Base-by-base conservation (phyloP, 2,888 invertebrate species). In the Dorcus hopei region DNA sequence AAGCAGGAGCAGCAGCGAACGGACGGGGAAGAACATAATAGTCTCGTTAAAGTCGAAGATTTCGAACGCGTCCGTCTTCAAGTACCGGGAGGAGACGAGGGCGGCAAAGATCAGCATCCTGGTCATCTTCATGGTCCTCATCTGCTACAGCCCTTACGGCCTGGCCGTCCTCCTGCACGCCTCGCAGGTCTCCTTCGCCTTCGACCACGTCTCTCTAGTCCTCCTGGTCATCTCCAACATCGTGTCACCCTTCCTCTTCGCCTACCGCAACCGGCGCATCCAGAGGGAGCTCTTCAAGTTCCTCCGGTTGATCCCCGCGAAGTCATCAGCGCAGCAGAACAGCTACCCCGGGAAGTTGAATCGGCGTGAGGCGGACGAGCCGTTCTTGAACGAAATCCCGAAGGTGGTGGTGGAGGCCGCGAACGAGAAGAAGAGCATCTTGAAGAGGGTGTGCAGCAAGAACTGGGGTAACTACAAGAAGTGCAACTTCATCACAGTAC, bases 61-160 rank as follows among this genome's bases (percentile, higher is more conserved):
- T 63, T 91, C 93, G 62, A 92, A 93, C 74, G 91, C 91, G 38
- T 90, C 91, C 48, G 82, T 91, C 61, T 92, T 93, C 78, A 85
- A 89, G 71, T 92, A 93, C 74, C 83, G 93, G 54, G 95, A 95
- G 74, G 95, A 95, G 79, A 91, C 93, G 66, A 85, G 93, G 64
- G 93, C 95, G 2, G 95, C 93, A 7, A 87, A 93, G 65, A 92
- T 95, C 52, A 93, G 93, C 72, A 87, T 88, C 49, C 77, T 91
- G 62, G 91, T 91, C 62, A 85, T 90, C 72, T 83, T 89, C 40
- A 88, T 91, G 78, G 86, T 79, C 14, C 67, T 82, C 2, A 77
- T 82, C 3, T 81, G 82, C 63, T 85, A 84, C 52, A 71, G 81
- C 39, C 82, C 82, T 1, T 79, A 78, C 63, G 78, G 78, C 9